Conservation (phyloP, 2,113 vertebrate genomes). For the Oenanthe oenanthe region DNA sequence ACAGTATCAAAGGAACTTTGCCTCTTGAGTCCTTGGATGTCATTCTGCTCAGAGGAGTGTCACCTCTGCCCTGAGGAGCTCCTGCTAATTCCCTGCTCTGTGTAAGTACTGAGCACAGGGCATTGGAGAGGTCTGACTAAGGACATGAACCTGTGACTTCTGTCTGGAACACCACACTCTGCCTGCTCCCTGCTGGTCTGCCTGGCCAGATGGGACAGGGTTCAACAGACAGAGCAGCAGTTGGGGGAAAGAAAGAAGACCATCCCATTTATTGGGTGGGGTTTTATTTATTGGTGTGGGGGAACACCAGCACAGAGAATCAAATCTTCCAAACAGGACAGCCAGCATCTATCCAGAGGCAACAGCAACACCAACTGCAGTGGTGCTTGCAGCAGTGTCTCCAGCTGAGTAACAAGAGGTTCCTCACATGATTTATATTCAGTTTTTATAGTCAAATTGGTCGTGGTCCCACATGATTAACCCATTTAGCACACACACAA, state of each 20-base stretch:
- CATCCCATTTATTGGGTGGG: background rate
- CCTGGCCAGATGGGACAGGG: background rate
- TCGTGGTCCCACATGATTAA: accelerated
- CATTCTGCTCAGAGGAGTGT: background rate
- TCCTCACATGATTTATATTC: background rate
- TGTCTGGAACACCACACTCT: accelerated
- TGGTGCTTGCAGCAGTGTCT: background rate
- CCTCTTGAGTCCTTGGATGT: background rate
- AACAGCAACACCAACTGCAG: background rate
- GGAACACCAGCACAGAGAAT: background rate
- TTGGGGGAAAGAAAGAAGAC: background rate
- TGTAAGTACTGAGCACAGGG: too few species aligned
- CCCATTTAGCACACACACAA: background rate
- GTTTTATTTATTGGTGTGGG: background rate
- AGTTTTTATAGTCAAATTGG: background rate
- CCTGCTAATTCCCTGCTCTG: background rate
- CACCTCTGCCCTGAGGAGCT: background rate
- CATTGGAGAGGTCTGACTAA: accelerated
- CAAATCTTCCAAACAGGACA: background rate
- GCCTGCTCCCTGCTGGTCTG: background rate
- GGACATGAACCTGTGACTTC: background rate
- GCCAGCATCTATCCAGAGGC: background rate
- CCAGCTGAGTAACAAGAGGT: background rate
- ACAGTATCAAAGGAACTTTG: background rate
- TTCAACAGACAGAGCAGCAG: background rate